Conservation (phyloP, 2,888 invertebrate species). For the Bunonema sp. region DNA sequence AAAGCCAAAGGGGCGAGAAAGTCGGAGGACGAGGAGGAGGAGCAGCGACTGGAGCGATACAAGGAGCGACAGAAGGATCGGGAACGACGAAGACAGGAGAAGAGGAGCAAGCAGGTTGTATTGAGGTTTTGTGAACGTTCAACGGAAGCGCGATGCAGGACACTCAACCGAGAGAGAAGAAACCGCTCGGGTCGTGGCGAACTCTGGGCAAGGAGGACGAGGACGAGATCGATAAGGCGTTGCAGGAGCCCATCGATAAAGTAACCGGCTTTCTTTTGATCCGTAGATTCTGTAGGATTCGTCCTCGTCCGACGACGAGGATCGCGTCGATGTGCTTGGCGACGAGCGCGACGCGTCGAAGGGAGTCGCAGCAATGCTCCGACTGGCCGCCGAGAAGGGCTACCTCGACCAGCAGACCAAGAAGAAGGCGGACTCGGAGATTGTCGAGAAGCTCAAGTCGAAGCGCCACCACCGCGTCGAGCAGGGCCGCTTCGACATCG, state of each 20-base stretch:
- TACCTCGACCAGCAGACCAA: constrained; percentile 17
- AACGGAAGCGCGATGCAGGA: too few species aligned
- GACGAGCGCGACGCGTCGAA: constrained; percentile 46
- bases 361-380: constrained; percentile 32
- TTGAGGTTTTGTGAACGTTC: constrained; percentile 4
- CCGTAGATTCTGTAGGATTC: too few species aligned
- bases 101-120: constrained; percentile 4
- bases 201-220: constrained; percentile 4
- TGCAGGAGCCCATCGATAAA: too few species aligned
- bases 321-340: constrained; percentile 24
- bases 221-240: too few species aligned
- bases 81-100: too few species aligned
- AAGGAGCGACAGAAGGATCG: constrained; percentile 1
- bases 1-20: constrained; percentile 4
- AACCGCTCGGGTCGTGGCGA: too few species aligned
- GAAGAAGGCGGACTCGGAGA: constrained; percentile 15
- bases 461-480: constrained; percentile 23
- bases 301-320: neutral
- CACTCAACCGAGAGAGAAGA: too few species aligned
- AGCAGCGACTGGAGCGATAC: constrained; percentile 3
- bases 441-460: constrained; percentile 32
- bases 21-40: constrained; percentile 11
- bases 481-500: constrained; percentile 31
- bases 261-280: too few species aligned
- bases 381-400: constrained; percentile 30